Conservation (phyloP, 2,888 invertebrate species). For the Calliopum simillimum region DNA sequence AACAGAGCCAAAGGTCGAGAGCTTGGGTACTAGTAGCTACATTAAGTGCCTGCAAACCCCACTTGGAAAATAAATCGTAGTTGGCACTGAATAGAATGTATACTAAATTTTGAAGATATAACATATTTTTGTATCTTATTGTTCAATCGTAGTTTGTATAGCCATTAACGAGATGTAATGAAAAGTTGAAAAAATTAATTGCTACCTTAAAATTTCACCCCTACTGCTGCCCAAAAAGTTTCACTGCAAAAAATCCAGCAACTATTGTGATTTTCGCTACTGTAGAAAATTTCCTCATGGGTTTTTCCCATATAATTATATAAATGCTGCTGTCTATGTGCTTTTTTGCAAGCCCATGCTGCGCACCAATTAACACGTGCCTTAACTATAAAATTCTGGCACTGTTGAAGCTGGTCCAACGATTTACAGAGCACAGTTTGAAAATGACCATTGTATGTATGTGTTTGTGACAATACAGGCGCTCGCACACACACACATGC, state of each 20-base stretch:
- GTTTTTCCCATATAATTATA: too few relatives aligned
- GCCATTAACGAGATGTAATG: too few relatives aligned
- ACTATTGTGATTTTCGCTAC: background rate
- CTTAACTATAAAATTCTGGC: conserved; percentile 27
- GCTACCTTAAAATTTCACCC: too few relatives aligned
- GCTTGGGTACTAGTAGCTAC: background rate
- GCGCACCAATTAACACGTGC: conserved; percentile 32
- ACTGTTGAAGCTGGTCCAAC: background rate
- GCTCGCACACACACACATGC: conserved; percentile 22
- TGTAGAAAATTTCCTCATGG: too few relatives aligned
- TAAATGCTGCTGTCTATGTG: background rate
- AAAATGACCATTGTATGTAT: conserved; percentile 7
- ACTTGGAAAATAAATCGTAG: too few relatives aligned
- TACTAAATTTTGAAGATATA: too few relatives aligned
- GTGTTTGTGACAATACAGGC: background rate
- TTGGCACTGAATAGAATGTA: too few relatives aligned
- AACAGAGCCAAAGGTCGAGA: background rate
- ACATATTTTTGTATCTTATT: too few relatives aligned
- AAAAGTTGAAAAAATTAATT: too few relatives aligned
- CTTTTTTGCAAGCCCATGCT: background rate
- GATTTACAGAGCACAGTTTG: background rate
- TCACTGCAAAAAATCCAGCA: too few relatives aligned
- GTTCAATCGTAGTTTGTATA: too few relatives aligned
- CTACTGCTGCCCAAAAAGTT: too few relatives aligned
- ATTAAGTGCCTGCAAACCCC: background rate